phyloP scores from a whole-genome alignment of 2,797 vertebrate species.

The Myotis vivesi region DNA sequence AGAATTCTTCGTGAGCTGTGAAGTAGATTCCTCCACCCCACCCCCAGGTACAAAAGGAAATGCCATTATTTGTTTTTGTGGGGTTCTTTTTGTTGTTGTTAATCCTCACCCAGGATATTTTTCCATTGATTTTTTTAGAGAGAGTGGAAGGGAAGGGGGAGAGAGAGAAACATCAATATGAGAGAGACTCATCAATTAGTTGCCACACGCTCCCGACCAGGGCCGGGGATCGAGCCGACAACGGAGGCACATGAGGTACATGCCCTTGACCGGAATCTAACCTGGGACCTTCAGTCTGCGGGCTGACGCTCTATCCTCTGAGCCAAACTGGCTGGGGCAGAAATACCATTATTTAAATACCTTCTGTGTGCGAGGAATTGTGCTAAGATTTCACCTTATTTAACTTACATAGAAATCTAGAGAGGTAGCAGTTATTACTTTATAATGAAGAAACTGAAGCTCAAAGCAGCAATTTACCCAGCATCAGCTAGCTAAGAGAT shows the following conservation, averaged over 20 bases:
- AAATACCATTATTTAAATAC: conserved; percentile 39
- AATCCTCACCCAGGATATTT: too few species aligned
- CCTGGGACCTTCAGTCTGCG: too few species aligned
- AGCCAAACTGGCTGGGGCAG: not conserved
- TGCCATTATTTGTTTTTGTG: not conserved
- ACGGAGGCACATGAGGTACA: too few species aligned
- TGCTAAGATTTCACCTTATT: not conserved
- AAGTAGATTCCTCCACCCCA: not conserved
- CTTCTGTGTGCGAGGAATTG: not conserved
- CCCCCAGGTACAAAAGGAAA: conserved; percentile 50
- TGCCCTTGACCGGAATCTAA: too few species aligned
- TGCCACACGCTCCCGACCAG: too few species aligned
- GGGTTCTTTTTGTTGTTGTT: too few species aligned
- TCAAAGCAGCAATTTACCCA: not conserved
- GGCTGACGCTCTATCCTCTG: too few species aligned
- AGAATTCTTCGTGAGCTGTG: not conserved
- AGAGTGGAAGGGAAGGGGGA: too few species aligned
- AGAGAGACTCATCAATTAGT: too few species aligned
- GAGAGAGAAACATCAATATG: too few species aligned
- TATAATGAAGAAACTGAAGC: not conserved
- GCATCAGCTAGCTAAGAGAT: not conserved
- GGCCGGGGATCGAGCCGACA: too few species aligned
- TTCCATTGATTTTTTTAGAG: too few species aligned
- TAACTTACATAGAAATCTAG: conserved; percentile 14
- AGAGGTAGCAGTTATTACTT: not conserved